Percentiles rank a stretch among this genome's conserved stretches.
phyloP scores from a whole-genome alignment of 2,888 invertebrate species.

The Agrotis puta region DNA sequence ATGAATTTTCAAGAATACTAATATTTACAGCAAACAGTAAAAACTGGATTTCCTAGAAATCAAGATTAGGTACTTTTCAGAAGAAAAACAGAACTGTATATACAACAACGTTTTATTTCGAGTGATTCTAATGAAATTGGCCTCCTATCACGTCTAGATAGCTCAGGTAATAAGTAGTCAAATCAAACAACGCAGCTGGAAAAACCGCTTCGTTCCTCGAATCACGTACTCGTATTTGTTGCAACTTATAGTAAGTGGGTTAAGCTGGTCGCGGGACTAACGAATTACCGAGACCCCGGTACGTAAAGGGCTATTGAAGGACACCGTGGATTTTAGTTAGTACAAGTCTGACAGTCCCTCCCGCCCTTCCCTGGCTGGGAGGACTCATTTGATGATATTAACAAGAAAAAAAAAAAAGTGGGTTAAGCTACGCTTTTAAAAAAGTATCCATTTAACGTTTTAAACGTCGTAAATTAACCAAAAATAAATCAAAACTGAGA shows the following conservation, averaged over 20 bases:
- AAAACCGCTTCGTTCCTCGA: conserved; percentile 44
- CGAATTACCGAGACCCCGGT: no score
- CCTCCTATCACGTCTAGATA: not conserved
- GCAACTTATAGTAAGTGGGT: conserved; percentile 30
- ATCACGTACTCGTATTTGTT: conserved; percentile 40
- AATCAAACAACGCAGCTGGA: conserved; percentile 25
- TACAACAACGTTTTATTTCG: not conserved
- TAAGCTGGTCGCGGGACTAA: no score
- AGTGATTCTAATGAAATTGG: not conserved
- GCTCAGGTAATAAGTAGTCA: not conserved
- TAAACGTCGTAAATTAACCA: no score
- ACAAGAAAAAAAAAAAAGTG: no score
- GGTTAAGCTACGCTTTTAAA: conserved; percentile 12
- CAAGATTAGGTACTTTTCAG: not conserved
- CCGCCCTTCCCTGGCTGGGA: no score
- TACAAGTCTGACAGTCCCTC: no score
- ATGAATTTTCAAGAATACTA: not conserved
- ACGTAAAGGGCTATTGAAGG: no score
- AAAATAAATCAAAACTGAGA: no score
- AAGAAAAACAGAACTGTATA: no score
- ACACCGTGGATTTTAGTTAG: no score
- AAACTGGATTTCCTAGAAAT: not conserved
- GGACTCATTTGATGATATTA: no score
- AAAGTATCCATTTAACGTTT: no score
- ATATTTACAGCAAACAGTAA: not conserved